Evolutionary conservation across 2,113 vertebrate genomes (phyloP), one percentile per base, ranked within the genome.

Genomic region (Clupea harengus): DNA sequence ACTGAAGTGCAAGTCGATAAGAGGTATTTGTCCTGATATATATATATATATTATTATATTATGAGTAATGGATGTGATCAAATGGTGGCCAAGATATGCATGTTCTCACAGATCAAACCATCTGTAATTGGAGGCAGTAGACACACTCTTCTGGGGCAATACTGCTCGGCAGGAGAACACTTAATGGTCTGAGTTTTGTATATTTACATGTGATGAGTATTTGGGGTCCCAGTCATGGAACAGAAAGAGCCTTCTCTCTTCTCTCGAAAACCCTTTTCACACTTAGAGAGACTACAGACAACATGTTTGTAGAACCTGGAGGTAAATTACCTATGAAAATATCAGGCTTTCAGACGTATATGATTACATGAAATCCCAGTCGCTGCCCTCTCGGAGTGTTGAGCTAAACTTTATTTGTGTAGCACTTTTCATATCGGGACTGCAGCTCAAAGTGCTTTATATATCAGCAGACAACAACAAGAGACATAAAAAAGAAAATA

Each of bases 261-360:
- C 64, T 32, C n/a, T 3, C 64, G 9, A 25, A 32, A 67, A 28
- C 64, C 22, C n/a, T 32, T 25, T 32, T 72, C 64, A 32, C 64
- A 72, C 64, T 28, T 67, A 10, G 25, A 25, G 8, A 72, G 64
- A 28, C 64, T 32, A 10, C 6, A 72, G 64, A 72, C 25, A 72
- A 28, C 64, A 10, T 72, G 64, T 72, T 72, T 72, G 64, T 72
- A 32, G 64, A 28, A 72, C n/a, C n/a, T 32, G 64, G 64, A 28
- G 64, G 25, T 72, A 72, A 72, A 72, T 32, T 72, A 28, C 64
- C 64, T 72, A 28, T 32, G 64, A 72, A 72, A 72, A 72, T 72
- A 72, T 28, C n/a, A 72, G 25, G 8, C 15, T 28, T 72, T 72
- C 25, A 72, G 64, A 72, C 64, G 8, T 28, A 72, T 72, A 32